These are phyloP conservation scores for Lutjanus campechanus DNA, from an alignment of 2,797 vertebrate species.

Conservation along the genomic window DNA sequence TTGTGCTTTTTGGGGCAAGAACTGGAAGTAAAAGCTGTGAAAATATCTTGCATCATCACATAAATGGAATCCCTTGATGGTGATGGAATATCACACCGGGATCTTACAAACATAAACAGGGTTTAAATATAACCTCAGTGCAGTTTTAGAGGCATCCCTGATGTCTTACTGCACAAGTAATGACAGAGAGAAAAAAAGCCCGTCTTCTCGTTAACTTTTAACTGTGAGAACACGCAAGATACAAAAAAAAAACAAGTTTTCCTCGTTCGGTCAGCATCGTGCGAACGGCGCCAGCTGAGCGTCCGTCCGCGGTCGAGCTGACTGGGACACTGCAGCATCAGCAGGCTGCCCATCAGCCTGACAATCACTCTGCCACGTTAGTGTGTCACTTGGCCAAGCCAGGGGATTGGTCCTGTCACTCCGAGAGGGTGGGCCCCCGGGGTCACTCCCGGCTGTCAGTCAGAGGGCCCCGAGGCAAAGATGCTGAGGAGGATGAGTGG, in stretches of 20 bases:
- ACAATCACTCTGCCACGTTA: conserved; percentile 41
- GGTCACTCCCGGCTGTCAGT: conserved; percentile 69
- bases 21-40: background rate
- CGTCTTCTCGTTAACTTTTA: conserved; percentile 19
- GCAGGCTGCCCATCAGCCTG: conserved; percentile 55
- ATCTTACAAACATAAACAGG: background rate
- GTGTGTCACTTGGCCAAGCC: conserved; percentile 58
- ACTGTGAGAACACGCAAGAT: background rate
- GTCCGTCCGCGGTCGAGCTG: conserved; percentile 1
- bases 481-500: conserved; percentile 64
- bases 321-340: conserved; percentile 52
- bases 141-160: background rate
- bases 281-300: conserved; percentile 5
- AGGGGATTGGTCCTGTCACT: conserved; percentile 63
- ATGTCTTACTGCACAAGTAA: background rate
- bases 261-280: conserved; percentile 11
- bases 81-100: background rate
- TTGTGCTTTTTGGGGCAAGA: background rate
- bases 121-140: background rate
- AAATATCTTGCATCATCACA: background rate
- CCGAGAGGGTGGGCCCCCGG: conserved; percentile 44
- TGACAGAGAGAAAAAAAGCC: background rate
- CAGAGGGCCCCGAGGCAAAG: conserved; percentile 44
- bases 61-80: background rate
- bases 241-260: background rate